phyloP scores from a whole-genome alignment of 2,113 vertebrate genomes.

The Crotophaga sulcirostris region DNA sequence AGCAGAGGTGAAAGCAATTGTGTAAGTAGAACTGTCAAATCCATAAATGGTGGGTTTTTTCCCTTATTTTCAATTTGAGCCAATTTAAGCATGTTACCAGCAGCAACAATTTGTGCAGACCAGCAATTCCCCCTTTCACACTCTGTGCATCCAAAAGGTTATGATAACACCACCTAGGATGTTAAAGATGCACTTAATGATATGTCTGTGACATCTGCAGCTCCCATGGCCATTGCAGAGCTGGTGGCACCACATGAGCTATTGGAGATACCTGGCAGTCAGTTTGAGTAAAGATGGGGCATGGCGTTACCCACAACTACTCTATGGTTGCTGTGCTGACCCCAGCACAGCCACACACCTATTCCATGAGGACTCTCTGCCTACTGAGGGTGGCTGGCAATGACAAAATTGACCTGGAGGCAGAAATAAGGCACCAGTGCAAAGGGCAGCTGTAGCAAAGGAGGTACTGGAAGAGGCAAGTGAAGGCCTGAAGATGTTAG shows the following conservation, averaged over 20 bases:
- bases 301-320: background rate
- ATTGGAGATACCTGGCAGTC: background rate
- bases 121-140: background rate
- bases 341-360: background rate
- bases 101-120: background rate
- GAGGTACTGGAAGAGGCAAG: background rate
- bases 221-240: background rate
- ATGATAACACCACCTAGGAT: background rate
- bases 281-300: background rate
- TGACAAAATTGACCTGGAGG: background rate
- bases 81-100: background rate
- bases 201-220: accelerated
- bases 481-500: background rate
- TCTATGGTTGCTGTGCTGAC: background rate
- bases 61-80: background rate
- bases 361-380: background rate
- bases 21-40: background rate
- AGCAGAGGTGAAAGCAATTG: background rate
- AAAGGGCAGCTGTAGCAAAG: background rate
- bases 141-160: background rate
- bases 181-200: background rate
- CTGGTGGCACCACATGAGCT: background rate
- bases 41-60: background rate
- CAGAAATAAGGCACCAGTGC: background rate
- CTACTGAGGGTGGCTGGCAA: background rate